Evolutionary conservation across 1,140 invertebrate species (phyloP), one percentile per base, ranked within the genome.

Genomic region (Stegodyphus mimosarum): DNA sequence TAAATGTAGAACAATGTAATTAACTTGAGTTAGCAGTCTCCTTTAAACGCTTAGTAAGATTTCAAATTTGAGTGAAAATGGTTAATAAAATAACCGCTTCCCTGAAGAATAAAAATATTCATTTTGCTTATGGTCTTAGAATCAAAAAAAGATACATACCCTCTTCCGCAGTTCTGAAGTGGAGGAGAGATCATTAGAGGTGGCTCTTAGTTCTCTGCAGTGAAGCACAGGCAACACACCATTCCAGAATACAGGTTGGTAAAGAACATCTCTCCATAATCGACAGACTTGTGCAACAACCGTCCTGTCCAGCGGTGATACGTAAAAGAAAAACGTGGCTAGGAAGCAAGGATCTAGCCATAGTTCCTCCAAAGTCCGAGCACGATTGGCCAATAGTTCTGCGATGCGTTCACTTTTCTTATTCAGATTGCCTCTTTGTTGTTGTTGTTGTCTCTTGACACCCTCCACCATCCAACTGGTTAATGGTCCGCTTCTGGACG

Each of bases 261-360:
- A 98, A 18, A 98, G 91, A 74, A 96, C 92, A 88, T 96, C 95
- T 80, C 95, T 92, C 96, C 96, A 98, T 89, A 93, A 92, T 83
- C 93, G 92, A 90, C 96, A 97, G 52, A 95, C 94, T 87, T 90
- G 90, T n/a, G 96, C 95, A 86, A 97, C 91, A 6, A 93, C 90
- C 63, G 94, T 92, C 84, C 96, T 92, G 88, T 98, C 96, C 67
- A 92, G 92, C 0, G 95, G 91, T 63, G 93, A 94, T 89, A 98
- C 97, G 89, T 96, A 97, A 13, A 94, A 91, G 91, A 98, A 97
- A 91, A 98, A 96, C 84, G 92, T 92, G 51, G 92, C 92, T 15
- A 98, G 92, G 90, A 98, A 97, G 83, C 93, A 92, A 84, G 97
- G 95, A 89, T 98, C 95, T 87, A 93, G 91, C 88, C 96, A 92